Evolutionary conservation across 2,113 vertebrate genomes (phyloP).

Genomic region (Pollimyrus isidori): DNA sequence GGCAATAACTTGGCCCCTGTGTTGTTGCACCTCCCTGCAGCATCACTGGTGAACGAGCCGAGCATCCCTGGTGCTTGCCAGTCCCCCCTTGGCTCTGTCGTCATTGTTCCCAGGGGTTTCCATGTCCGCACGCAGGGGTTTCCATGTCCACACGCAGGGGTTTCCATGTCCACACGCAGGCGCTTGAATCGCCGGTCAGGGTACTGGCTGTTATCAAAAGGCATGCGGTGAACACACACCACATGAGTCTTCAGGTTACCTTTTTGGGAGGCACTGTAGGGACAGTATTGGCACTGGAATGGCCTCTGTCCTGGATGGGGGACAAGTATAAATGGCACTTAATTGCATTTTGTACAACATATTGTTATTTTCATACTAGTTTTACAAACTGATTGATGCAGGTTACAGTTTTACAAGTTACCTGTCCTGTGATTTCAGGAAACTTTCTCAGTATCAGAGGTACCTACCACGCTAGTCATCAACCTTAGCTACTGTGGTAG

Average conservation of each 20-base stretch:
- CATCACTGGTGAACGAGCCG: constrained; percentile 49
- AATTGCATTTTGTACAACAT: neutral
- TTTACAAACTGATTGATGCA: neutral
- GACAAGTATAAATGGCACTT: constrained; percentile 5
- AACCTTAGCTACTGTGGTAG: neutral
- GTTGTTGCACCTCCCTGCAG: neutral
- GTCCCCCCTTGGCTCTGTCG: constrained; percentile 38
- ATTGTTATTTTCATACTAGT: neutral
- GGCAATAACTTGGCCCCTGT: neutral
- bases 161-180: constrained; percentile 64
- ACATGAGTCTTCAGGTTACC: constrained; percentile 95
- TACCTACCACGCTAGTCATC: neutral
- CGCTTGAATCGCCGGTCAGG: constrained; percentile 88
- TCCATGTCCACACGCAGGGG: constrained; percentile 65
- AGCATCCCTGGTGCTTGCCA: constrained; percentile 44
- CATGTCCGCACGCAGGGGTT: constrained; percentile 60
- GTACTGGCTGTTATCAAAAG: constrained; percentile 94
- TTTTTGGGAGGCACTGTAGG: constrained; percentile 94
- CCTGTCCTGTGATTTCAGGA: neutral
- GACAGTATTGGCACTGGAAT: constrained; percentile 88
- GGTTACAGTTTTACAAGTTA: neutral
- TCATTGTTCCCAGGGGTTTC: constrained; percentile 61
- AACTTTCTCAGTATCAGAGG: neutral
- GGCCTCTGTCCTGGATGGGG: constrained; percentile 72
- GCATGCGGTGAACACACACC: constrained; percentile 89